A percentile compares a stretch with the other conserved stretches of the same genome.
Conservation (phyloP, 2,113 vertebrate genomes). For the Channa maculata region DNA sequence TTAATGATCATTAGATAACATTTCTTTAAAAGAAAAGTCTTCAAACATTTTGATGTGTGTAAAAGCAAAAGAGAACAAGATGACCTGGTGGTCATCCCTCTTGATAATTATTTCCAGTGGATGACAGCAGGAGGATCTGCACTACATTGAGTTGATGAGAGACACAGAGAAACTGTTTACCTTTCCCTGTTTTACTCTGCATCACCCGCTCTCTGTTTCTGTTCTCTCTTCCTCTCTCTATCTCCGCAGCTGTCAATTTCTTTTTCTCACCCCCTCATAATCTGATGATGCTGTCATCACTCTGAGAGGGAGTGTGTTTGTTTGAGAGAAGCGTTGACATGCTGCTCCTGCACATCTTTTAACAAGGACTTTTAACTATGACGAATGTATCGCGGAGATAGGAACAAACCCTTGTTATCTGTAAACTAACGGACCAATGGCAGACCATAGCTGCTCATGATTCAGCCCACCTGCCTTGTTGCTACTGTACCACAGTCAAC, state of each 20-base stretch:
- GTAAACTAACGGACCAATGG: conserved; percentile 58
- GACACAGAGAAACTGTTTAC: conserved; percentile 66
- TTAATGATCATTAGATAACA: background rate
- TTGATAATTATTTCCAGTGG: conserved; percentile 67
- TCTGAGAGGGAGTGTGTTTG: conserved; percentile 59
- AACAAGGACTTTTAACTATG: conserved; percentile 67
- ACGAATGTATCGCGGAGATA: conserved; percentile 51
- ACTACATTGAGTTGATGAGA: conserved; percentile 57
- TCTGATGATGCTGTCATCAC: conserved; percentile 68
- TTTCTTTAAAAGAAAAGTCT: conserved; percentile 27
- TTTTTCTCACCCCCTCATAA: conserved; percentile 78
- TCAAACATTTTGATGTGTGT: conserved; percentile 1
- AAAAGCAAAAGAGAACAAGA: conserved; percentile 30
- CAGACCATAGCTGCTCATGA: conserved; percentile 24
- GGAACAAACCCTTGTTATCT: conserved; percentile 43
- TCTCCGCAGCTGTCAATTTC: conserved; percentile 59
- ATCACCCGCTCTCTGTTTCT: conserved; percentile 2
- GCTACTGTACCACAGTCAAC: conserved; percentile 35
- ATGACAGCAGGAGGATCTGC: conserved; percentile 72
- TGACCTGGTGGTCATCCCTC: conserved; percentile 59
- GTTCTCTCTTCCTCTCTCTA: conserved; percentile 8
- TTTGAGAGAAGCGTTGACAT: conserved; percentile 61
- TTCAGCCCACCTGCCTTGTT: conserved; percentile 44
- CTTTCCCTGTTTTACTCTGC: conserved; percentile 45
- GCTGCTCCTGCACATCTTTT: conserved; percentile 68